phyloP scores from a whole-genome alignment of 2,113 vertebrate species.

The Abramis brama region DNA sequence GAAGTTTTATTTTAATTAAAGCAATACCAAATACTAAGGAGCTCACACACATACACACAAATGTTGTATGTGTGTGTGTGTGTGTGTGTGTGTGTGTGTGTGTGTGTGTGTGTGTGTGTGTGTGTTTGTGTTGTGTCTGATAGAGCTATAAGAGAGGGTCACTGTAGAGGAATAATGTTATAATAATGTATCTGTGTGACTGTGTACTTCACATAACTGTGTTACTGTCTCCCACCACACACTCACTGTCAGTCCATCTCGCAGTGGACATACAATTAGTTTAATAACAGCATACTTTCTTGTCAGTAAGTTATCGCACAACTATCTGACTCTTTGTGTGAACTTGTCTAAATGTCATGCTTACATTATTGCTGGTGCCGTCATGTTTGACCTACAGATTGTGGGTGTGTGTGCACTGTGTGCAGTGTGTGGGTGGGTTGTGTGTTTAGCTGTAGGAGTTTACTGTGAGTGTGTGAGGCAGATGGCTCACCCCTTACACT shows the following conservation, averaged over 20 bases:
- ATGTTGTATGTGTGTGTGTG: neutral
- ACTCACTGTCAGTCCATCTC: slow-evolving; percentile 15
- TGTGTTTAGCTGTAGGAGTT: slow-evolving; percentile 53
- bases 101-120: neutral
- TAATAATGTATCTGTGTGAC: slow-evolving; percentile 5
- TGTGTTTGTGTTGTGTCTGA: neutral
- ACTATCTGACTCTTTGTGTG: neutral
- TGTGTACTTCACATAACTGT: slow-evolving; percentile 34
- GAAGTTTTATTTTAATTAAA: neutral
- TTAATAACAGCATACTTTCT: neutral
- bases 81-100: neutral
- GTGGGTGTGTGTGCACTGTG: slow-evolving; percentile 37
- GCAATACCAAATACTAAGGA: neutral
- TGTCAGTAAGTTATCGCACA: slow-evolving; percentile 11
- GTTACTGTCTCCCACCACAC: slow-evolving; percentile 25
- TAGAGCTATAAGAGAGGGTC: neutral
- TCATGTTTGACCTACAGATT: slow-evolving; percentile 25
- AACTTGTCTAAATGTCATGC: slow-evolving; percentile 5
- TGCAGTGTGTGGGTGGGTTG: slow-evolving; percentile 45
- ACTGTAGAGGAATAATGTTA: slow-evolving; percentile 1
- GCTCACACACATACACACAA: neutral
- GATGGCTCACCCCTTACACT: slow-evolving; percentile 48
- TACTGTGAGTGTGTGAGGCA: slow-evolving; percentile 44
- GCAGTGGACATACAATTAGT: neutral
- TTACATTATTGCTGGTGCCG: slow-evolving; percentile 5